Evolutionary conservation across 2,113 vertebrate genomes (phyloP), one percentile per base, ranked within the genome.

Genomic region (Hemibagrus wyckioides): DNA sequence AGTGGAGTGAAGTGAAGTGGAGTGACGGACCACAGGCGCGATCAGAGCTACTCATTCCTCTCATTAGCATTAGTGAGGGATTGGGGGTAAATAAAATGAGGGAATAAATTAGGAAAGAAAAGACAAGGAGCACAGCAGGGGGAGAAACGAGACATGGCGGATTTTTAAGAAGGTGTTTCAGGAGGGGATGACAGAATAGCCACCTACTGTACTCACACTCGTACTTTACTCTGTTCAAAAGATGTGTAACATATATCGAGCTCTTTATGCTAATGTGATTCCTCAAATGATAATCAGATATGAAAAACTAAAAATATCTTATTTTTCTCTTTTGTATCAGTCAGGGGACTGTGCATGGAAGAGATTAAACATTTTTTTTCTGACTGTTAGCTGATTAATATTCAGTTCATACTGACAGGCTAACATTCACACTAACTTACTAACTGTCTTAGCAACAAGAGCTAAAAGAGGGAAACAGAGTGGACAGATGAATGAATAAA

Each of bases 221-320:
- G 69, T 83, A 85, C 25, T 69, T 76, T 36, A 84, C 80, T 83
- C 80, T 4, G 44, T 8, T 48, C 44, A 7, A 48, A 83, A 25
- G 23, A 25, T 13, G 11, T 28, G 10, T 61, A 33, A 82, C 30
- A 81, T 36, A 82, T n/a, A 73, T 30, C 13, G 30, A 11, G 36
- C 56, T 89, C 91, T 52, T 82, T 15, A 79, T 65, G 89, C 87
- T 93, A 89, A 94, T 93, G 92, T 91, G 91, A 91, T 88, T 88
- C 89, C 83, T 90, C 91, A 90, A 91, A 94, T 94, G 91, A 87
- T 93, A 95, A 95, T 94, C 87, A 91, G 89, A 93, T 90, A 93
- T 93, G 87, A 94, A 94, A 94, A 77, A 89, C 92, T 94, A 93
- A 93, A 95, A 94, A 95, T 95, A 93, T 87, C 39, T 73, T 79